These are phyloP conservation scores for Tetragnatha montana DNA, from an alignment of 2,888 invertebrate species.

Conservation along the genomic window DNA sequence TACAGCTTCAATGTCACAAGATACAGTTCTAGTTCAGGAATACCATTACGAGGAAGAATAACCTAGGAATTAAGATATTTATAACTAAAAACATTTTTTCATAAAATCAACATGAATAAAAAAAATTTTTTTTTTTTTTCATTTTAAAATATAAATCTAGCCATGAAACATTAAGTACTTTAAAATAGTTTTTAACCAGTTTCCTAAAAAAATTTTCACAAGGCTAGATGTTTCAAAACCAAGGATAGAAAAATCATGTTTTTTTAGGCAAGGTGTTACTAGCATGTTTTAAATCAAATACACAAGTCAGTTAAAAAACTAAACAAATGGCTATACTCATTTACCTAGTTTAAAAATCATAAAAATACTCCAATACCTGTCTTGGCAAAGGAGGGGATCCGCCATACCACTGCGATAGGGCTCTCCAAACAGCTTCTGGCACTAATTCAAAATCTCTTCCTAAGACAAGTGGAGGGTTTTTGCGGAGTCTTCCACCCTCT, in stretches of 20 bases:
- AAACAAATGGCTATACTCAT: neutral
- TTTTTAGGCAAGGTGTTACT: too few relatives aligned
- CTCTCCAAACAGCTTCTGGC: conserved; percentile 91
- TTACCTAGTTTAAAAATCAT: too few relatives aligned
- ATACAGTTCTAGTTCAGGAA: conserved; percentile 87
- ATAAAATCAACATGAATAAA: too few relatives aligned
- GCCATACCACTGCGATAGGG: conserved; percentile 88
- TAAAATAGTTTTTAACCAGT: too few relatives aligned
- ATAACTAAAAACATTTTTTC: too few relatives aligned
- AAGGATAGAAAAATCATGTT: neutral
- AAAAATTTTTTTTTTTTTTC: too few relatives aligned
- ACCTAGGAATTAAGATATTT: conserved; percentile 77
- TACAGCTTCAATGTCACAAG: conserved; percentile 86
- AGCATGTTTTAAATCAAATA: too few relatives aligned
- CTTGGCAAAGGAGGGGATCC: conserved; percentile 87
- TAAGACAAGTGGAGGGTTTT: conserved; percentile 84
- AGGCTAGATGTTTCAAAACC: neutral
- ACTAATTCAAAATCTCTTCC: conserved; percentile 90
- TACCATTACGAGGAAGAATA: conserved; percentile 82
- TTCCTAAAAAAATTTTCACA: too few relatives aligned
- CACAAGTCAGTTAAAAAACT: too few relatives aligned
- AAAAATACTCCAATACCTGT: conserved; percentile 78
- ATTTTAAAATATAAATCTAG: too few relatives aligned
- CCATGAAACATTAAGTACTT: too few relatives aligned
- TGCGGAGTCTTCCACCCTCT: conserved; percentile 89